Base-by-base conservation (phyloP, 2,113 vertebrate species). In the Ophthalmolycus amberensis region DNA sequence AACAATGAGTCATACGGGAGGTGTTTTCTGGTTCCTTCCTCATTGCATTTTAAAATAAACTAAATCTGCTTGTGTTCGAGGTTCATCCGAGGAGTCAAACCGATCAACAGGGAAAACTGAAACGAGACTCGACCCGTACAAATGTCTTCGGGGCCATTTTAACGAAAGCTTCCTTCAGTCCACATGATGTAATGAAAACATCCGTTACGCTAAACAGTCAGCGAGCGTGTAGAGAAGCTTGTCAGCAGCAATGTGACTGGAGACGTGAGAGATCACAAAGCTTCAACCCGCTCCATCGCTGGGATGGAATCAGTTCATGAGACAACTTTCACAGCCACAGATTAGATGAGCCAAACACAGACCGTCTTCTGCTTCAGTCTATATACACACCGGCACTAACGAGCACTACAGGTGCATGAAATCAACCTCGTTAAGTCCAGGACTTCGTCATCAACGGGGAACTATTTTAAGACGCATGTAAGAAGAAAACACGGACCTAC, bases 1-100 rank as follows among this genome's bases (percentile, higher is more conserved):
- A 48, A 5, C 62, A 83, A 80, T 44, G 73, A 83, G 68, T 37
- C 85, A 73, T 7, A 0, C 44, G 80, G 85, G 85, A 83, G 71
- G 40, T 14, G 9, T 27, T 56, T 29, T 4, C 14, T 14, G 20
- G 58, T 75, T 60, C 6, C 44, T 22, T 38, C 22, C 27, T 48
- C 2, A 1, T 2, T 59, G 38, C 9, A 5, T 38, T 4, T 18
- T 14, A 16, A 66, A 52, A n/a, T 71, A 46, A 42, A 59, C 69
- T 32, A 37, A 8, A 22, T 63, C 65, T 70, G 56, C n/a, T 18
- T 3, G 10, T 20, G 12, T 37, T 20, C 9, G n/a, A 15, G 15
- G 29, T 78, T 76, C 10, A 16, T 56, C 37, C 58, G 54, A 56
- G 29, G 52, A 34, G 46, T 12, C 11, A 8, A 62, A 25, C 40